These are phyloP conservation scores for Lithosia quadra DNA, from an alignment of 2,888 invertebrate species.

Conservation along the genomic window DNA sequence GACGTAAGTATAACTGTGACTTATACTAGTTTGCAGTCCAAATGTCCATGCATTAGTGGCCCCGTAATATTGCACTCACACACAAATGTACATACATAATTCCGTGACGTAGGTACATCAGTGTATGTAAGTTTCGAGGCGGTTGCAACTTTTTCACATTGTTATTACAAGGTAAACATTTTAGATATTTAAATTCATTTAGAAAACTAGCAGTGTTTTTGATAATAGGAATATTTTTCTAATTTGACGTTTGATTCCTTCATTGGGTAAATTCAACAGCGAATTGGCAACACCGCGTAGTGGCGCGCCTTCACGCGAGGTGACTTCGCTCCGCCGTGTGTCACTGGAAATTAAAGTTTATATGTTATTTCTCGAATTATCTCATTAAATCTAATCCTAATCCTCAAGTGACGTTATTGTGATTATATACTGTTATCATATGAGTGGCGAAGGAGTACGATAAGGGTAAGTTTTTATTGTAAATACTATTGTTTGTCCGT, in stretches of 20 bases:
- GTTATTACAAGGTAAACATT: neutral
- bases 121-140: too few relatives aligned
- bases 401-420: conserved; percentile 71
- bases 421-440: conserved; percentile 82
- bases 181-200: too few relatives aligned
- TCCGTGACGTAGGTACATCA: too few relatives aligned
- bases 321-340: conserved; percentile 67
- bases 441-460: conserved; percentile 76
- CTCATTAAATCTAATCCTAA: conserved; percentile 61
- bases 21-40: too few relatives aligned
- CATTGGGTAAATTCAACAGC: conserved; percentile 43
- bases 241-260: conserved; percentile 9
- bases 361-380: conserved; percentile 74
- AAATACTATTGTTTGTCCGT: conserved; percentile 62
- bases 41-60: too few relatives aligned
- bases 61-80: too few relatives aligned
- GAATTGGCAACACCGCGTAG: conserved; percentile 70
- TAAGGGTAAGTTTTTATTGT: conserved; percentile 77
- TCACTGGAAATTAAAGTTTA: conserved; percentile 77
- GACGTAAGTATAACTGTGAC: too few relatives aligned
- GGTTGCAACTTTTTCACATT: too few relatives aligned
- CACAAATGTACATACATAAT: too few relatives aligned
- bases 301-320: conserved; percentile 74
- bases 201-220: neutral
- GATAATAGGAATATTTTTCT: too few relatives aligned